These are phyloP conservation scores for Illadopsis cleaveri DNA, from an alignment of 2,113 vertebrate genomes.

Conservation along the genomic window DNA sequence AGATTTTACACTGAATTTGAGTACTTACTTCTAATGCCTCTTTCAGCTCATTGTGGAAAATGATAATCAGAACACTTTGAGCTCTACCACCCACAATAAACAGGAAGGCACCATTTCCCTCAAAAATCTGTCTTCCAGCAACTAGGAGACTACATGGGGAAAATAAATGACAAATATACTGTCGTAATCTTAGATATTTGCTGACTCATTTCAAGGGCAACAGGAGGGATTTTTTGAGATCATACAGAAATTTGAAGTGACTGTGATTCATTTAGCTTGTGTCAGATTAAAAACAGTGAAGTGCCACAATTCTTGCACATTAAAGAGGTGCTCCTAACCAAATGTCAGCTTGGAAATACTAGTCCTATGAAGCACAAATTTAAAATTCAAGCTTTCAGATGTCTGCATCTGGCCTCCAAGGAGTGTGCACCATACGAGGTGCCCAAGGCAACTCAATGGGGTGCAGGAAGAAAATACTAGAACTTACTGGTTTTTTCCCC, in stretches of 20 bases:
- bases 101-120: neutral
- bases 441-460: neutral
- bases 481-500: rapidly evolving
- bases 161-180: neutral
- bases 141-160: neutral
- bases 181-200: neutral
- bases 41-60: neutral
- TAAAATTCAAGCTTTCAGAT: neutral
- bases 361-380: neutral
- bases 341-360: neutral
- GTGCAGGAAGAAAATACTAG: neutral
- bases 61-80: neutral
- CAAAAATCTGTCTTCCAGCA: neutral
- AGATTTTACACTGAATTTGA: neutral
- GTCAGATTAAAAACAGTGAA: neutral
- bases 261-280: neutral
- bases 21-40: neutral
- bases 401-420: neutral
- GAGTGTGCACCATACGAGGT: rapidly evolving
- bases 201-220: neutral
- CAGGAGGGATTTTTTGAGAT: neutral
- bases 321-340: neutral
- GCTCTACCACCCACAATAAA: neutral
- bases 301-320: neutral
- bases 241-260: neutral